These are phyloP conservation scores for Drosophila diplacantha DNA, from an alignment of 2,888 invertebrate species.

Conservation along the genomic window DNA sequence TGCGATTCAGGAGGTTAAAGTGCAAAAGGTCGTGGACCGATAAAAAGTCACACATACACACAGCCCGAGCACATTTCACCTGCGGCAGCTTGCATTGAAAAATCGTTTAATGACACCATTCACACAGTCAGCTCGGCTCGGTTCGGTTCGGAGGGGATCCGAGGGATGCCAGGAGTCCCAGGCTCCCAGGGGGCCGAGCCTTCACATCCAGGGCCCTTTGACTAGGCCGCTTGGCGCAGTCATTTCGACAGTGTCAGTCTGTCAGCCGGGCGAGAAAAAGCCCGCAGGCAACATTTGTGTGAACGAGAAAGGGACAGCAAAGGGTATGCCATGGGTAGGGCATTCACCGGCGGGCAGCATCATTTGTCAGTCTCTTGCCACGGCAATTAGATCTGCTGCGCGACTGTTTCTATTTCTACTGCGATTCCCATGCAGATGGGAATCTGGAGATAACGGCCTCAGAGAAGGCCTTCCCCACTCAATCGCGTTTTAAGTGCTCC, in stretches of 20 bases:
- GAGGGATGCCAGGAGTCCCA: neutral
- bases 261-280: slow-evolving; percentile 26
- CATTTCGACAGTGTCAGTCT: slow-evolving; percentile 44
- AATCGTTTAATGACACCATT: slow-evolving; percentile 77
- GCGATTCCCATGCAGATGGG: slow-evolving; percentile 13
- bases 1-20: slow-evolving; percentile 51
- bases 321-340: neutral
- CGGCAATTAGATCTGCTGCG: slow-evolving; percentile 62
- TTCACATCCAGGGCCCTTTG: slow-evolving; percentile 8
- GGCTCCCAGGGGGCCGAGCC: neutral
- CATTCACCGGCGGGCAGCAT: slow-evolving; percentile 41
- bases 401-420: slow-evolving; percentile 48
- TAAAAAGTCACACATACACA: slow-evolving; percentile 43
- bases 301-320: slow-evolving; percentile 20
- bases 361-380: slow-evolving; percentile 57
- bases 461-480: neutral
- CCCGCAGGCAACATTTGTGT: slow-evolving; percentile 62
- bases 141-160: slow-evolving; percentile 3
- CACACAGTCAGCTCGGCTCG: slow-evolving; percentile 49
- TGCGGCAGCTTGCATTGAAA: slow-evolving; percentile 76
- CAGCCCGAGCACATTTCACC: slow-evolving; percentile 60
- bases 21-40: slow-evolving; percentile 63
- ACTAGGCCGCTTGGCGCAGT: slow-evolving; percentile 44
- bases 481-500: slow-evolving; percentile 1
- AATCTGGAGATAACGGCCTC: neutral